phyloP scores from a whole-genome alignment of 1,140 invertebrate species.

The Saccostrea cuccullata region DNA sequence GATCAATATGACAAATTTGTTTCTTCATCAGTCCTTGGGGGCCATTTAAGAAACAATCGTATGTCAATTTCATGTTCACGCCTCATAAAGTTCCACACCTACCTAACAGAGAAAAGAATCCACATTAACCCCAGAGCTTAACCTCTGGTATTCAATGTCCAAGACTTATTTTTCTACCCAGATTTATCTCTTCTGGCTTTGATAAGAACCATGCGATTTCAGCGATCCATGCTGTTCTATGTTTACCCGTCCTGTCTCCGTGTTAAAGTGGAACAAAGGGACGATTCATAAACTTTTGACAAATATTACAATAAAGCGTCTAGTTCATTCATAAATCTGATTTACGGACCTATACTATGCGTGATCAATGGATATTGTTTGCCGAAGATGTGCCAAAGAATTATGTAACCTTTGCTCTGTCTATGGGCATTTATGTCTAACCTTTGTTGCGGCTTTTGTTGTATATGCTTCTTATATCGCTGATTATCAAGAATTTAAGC shows the following conservation, averaged over 20 bases:
- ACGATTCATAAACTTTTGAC: constrained; percentile 34
- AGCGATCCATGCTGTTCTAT: constrained; percentile 8
- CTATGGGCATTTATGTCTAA: neutral
- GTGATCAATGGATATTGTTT: constrained; percentile 29
- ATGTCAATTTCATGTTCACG: constrained; percentile 9
- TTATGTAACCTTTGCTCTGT: constrained; percentile 33
- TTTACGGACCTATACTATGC: constrained; percentile 12
- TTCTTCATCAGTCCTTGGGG: constrained; percentile 29
- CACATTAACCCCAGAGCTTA: constrained; percentile 14
- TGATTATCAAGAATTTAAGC: neutral
- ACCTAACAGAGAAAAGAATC: constrained; percentile 27
- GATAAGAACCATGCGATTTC: constrained; percentile 21
- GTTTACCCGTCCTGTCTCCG: neutral
- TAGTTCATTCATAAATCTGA: constrained; percentile 30
- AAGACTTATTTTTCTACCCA: neutral
- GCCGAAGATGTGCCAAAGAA: constrained; percentile 32
- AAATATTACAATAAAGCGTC: constrained; percentile 25
- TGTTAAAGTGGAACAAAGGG: neutral
- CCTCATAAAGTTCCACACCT: constrained; percentile 28
- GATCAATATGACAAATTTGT: constrained; percentile 21
- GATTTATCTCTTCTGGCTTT: constrained; percentile 9
- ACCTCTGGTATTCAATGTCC: constrained; percentile 7
- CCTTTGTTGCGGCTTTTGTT: neutral
- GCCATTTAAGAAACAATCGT: neutral
- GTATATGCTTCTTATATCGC: neutral